Evolutionary conservation across 2,797 vertebrate genomes (phyloP), one percentile per base, ranked within the genome.

Genomic region (Acipenser transmontanus): DNA sequence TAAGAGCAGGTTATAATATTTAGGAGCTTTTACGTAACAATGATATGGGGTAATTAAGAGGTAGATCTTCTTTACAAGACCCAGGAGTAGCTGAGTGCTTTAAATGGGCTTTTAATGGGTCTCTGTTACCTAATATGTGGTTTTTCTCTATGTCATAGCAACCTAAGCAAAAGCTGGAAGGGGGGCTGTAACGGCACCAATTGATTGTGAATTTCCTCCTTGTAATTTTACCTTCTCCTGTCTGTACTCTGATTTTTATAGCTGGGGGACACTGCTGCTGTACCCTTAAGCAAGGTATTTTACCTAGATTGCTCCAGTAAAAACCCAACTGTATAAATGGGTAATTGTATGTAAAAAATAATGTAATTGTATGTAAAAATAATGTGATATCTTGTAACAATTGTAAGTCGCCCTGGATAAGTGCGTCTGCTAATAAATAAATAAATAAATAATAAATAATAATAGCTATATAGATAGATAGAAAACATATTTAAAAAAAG

Each of bases 81-180:
- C 48, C 54, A 61, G 71, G 63, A 77, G 80, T 77, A 69, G 74
- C 76, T 76, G 80, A 81, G 83, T 79, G 75, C 78, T 77, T 87
- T 82, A 86, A 89, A 87, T 87, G 82, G 85, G 82, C 84, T 78
- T 83, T 82, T 88, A 88, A 88, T 85, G 82, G 78, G 61, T 75
- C 80, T 74, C 62, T 88, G 89, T 90, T 88, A 90, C 81, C 82
- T 80, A 88, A 90, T 90, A 87, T 90, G 88, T 65, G 87, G 85
- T 83, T 90, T 84, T 78, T 76, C 75, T 77, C 76, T 52, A 71
- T 82, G 84, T 87, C 85, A 78, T 78, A 82, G 85, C 83, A 85
- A 84, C 87, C 75, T 69, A 71, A 71, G 71, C 66, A 80, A 81
- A 79, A 79, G 80, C 83, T 81, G 80, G 85, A 87, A 71, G 69